A percentile compares a stretch with the other conserved stretches of the same genome.
phyloP scores from a whole-genome alignment of 2,888 invertebrate genomes.

The Bellardia pandia region DNA sequence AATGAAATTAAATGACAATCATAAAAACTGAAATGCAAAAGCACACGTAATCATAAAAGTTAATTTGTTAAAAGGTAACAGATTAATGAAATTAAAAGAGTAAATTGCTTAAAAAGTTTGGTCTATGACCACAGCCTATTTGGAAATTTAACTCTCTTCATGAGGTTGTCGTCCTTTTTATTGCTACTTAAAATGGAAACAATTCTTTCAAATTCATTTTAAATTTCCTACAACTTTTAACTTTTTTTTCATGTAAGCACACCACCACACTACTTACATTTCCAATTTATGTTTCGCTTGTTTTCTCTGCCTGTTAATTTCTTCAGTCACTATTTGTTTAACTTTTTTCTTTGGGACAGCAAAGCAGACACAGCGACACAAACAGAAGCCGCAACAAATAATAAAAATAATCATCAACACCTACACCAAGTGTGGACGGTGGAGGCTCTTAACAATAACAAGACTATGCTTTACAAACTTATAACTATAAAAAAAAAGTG shows the following conservation, averaged over 20 bases:
- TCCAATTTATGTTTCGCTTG: slow-evolving; percentile 18
- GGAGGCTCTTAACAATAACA: slow-evolving; percentile 26
- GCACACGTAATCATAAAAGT: background rate
- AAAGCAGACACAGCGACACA: slow-evolving; percentile 16
- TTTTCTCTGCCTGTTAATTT: slow-evolving; percentile 29
- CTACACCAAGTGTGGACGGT: slow-evolving; percentile 50
- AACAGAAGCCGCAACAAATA: slow-evolving; percentile 67
- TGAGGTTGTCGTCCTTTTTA: no score
- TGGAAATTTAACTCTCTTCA: no score
- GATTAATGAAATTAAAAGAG: background rate
- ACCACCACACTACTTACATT: slow-evolving; percentile 24
- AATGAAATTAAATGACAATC: slow-evolving; percentile 59
- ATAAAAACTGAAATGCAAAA: slow-evolving; percentile 13
- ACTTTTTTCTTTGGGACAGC: slow-evolving; percentile 27
- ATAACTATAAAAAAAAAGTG: background rate
- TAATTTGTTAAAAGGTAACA: background rate
- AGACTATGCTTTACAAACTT: slow-evolving; percentile 4
- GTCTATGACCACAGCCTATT: no score
- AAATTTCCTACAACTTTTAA: background rate
- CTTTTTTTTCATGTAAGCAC: background rate
- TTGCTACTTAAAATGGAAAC: background rate
- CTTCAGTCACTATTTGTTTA: slow-evolving; percentile 43
- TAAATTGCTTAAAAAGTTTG: background rate
- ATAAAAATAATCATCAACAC: slow-evolving; percentile 69
- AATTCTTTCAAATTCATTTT: slow-evolving; percentile 10